phyloP scores from a whole-genome alignment of 92 coral and sea anemone genomes.

The Epizoanthus fatuus region DNA sequence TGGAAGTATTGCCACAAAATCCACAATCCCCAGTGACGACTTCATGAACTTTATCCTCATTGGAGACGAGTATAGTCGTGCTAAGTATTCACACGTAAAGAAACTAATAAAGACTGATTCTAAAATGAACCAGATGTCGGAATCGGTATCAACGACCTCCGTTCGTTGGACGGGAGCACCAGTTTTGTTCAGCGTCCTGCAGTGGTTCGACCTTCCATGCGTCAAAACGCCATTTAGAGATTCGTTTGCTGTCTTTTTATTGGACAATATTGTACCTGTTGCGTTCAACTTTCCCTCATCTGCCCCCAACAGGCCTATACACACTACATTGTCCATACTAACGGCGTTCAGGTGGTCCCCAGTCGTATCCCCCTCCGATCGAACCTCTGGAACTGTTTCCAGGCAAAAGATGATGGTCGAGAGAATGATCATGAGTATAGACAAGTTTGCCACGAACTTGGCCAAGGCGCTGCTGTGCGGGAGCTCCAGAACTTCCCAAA shows the following conservation, averaged over 20 bases:
- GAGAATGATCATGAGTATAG: constrained; percentile 70
- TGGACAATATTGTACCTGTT: too few species aligned
- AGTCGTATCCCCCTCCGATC: neutral
- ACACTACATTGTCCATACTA: neutral
- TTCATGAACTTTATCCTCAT: constrained; percentile 61
- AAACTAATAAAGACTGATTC: constrained; percentile 82
- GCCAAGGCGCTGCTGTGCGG: constrained; percentile 69
- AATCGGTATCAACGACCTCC: neutral
- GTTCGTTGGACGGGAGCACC: neutral
- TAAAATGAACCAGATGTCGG: constrained; percentile 71
- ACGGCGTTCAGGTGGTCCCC: neutral
- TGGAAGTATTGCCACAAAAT: constrained; percentile 85
- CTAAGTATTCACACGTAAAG: constrained; percentile 82
- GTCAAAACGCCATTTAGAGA: neutral
- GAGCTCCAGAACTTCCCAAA: constrained; percentile 82
- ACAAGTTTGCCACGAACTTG: constrained; percentile 59
- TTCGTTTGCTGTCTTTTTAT: neutral
- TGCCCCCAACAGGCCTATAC: neutral
- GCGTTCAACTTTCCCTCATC: too few species aligned
- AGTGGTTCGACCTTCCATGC: neutral
- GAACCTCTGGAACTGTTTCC: constrained; percentile 77
- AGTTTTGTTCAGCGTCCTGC: constrained; percentile 12
- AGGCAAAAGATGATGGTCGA: constrained; percentile 90
- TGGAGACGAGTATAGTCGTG: constrained; percentile 82
- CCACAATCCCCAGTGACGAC: constrained; percentile 85